Evolutionary conservation across 2,113 vertebrate genomes (phyloP).

Genomic region (Paradoxurus hermaphroditus): DNA sequence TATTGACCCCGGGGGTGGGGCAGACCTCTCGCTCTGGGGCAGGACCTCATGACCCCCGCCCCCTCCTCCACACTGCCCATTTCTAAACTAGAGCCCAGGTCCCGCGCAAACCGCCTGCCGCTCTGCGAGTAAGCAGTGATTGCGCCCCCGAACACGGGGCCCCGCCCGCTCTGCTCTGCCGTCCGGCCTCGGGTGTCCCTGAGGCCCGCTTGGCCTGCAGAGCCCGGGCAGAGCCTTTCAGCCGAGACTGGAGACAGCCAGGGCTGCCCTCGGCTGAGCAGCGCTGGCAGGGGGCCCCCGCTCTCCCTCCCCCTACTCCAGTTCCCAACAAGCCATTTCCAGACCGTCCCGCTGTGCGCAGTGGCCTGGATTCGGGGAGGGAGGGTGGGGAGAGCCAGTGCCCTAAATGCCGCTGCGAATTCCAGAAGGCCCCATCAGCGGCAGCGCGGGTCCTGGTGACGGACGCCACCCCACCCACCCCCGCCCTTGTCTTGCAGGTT

Average conservation of each 20-base stretch:
- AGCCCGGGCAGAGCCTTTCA: background rate
- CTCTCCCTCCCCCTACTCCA: background rate
- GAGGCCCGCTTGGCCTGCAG: background rate
- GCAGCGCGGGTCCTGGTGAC: fast-evolving
- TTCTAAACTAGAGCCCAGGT: background rate
- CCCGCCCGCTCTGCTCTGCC: fast-evolving
- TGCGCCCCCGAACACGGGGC: background rate
- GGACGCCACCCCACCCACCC: fast-evolving
- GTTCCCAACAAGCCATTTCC: background rate
- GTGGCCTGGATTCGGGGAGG: background rate
- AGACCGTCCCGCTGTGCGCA: background rate
- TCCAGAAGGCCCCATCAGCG: background rate
- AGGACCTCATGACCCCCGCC: background rate
- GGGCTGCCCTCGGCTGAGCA: background rate
- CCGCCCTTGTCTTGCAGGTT: slow-evolving; percentile 83
- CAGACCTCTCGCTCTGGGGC: background rate
- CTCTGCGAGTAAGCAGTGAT: background rate
- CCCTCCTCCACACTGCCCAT: fast-evolving
- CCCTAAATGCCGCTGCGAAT: background rate
- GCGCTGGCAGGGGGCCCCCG: background rate
- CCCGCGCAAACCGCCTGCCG: background rate
- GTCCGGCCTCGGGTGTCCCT: fast-evolving
- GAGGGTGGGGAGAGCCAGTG: background rate
- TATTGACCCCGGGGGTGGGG: background rate
- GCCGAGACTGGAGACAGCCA: background rate